Percentiles rank a stretch among this genome's conserved stretches.
Conservation (phyloP, 2,888 invertebrate genomes). For the Iphiclides podalirius region DNA sequence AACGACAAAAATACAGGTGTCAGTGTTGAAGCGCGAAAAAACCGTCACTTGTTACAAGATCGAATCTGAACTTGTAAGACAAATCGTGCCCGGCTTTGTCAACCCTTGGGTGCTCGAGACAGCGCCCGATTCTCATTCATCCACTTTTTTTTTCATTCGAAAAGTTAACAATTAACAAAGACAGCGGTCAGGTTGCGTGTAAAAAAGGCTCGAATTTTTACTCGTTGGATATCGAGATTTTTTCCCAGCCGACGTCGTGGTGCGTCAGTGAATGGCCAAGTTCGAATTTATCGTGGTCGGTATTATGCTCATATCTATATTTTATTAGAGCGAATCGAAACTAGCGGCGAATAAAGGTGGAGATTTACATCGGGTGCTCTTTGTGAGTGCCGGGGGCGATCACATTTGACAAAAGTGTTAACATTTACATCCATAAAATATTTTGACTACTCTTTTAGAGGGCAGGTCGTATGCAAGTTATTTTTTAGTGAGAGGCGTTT, state of each 20-base stretch:
- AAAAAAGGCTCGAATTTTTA: slow-evolving; percentile 56
- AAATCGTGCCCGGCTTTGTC: slow-evolving; percentile 71
- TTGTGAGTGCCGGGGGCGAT: slow-evolving; percentile 67
- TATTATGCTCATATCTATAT: slow-evolving; percentile 71
- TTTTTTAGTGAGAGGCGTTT: slow-evolving; percentile 7
- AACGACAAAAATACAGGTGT: slow-evolving; percentile 37
- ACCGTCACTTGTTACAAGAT: slow-evolving; percentile 58
- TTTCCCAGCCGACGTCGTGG: too few species aligned
- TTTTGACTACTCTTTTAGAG: slow-evolving; percentile 74
- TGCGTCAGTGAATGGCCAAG: slow-evolving; percentile 43
- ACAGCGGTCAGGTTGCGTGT: slow-evolving; percentile 69
- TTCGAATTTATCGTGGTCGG: slow-evolving; percentile 64
- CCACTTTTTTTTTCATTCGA: slow-evolving; percentile 72
- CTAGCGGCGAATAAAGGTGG: slow-evolving; percentile 59
- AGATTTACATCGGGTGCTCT: slow-evolving; percentile 66
- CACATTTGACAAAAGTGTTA: slow-evolving; percentile 74
- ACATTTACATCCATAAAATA: slow-evolving; percentile 74
- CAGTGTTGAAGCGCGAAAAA: slow-evolving; percentile 67
- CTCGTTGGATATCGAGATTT: slow-evolving; percentile 45
- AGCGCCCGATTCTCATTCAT: slow-evolving; percentile 58
- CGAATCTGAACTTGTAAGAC: slow-evolving; percentile 68
- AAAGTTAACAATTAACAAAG: slow-evolving; percentile 66
- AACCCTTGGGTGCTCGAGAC: slow-evolving; percentile 64
- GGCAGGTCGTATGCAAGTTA: slow-evolving; percentile 34
- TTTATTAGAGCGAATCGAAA: slow-evolving; percentile 57